These are phyloP conservation scores for Philaethria dido DNA, from an alignment of 2,888 invertebrate species.

Conservation along the genomic window DNA sequence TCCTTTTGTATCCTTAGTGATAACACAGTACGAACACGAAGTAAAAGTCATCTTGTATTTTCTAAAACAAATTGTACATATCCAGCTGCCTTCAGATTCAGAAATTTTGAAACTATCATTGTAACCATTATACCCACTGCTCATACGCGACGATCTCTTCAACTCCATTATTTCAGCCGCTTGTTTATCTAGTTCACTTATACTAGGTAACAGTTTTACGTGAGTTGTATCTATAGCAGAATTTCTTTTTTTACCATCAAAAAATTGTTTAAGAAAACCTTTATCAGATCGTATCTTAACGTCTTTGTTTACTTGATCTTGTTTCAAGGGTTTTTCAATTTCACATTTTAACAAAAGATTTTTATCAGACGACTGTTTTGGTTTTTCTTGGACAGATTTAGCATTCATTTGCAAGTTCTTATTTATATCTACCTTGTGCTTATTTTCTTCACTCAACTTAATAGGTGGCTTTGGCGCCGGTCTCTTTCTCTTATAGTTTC, in stretches of 20 bases:
- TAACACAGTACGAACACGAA: constrained; percentile 61
- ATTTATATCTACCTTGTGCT: constrained; percentile 49
- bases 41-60: constrained; percentile 65
- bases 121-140: constrained; percentile 11
- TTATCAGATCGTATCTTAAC: constrained; percentile 76
- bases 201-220: constrained; percentile 87
- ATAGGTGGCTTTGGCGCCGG: constrained; percentile 83
- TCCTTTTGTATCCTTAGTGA: constrained; percentile 48
- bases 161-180: constrained; percentile 89
- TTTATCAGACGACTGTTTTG: constrained; percentile 40
- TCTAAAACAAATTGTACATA: constrained; percentile 68
- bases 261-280: constrained; percentile 80
- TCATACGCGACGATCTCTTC: constrained; percentile 54
- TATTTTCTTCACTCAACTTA: constrained; percentile 47
- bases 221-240: constrained; percentile 62
- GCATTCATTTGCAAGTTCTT: constrained; percentile 53
- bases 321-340: constrained; percentile 62
- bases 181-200: constrained; percentile 91
- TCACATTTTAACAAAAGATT: constrained; percentile 52
- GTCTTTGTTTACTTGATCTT: constrained; percentile 56
- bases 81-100: constrained; percentile 56
- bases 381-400: constrained; percentile 40
- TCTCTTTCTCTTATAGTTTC: constrained; percentile 68
- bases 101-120: constrained; percentile 13
- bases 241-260: constrained; percentile 73